phyloP scores from a whole-genome alignment of 2,113 vertebrate species.

The Neolamprologus fasciatus region DNA sequence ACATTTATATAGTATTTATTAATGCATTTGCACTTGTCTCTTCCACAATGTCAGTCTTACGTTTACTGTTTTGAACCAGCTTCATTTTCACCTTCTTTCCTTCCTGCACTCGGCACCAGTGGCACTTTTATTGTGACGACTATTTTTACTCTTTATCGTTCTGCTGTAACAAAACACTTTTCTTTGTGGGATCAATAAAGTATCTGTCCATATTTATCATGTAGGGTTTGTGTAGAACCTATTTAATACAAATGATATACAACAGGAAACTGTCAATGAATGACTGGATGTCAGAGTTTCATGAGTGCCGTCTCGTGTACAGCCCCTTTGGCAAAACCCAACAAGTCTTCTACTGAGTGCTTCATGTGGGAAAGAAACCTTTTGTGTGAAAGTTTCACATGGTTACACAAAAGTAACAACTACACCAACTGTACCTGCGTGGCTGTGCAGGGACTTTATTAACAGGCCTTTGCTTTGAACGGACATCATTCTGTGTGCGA shows the following conservation, averaged over 20 bases:
- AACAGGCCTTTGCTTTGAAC: background rate
- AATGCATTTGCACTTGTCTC: background rate
- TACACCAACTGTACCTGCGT: conserved; percentile 46
- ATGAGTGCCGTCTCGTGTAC: background rate
- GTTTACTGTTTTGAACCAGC: background rate
- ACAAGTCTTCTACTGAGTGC: background rate
- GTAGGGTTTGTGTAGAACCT: background rate
- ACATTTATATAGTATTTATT: background rate
- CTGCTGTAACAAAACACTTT: background rate
- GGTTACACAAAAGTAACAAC: too few relatives aligned
- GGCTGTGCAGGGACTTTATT: conserved; percentile 23
- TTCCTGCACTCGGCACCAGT: background rate
- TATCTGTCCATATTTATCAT: background rate
- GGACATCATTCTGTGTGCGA: background rate
- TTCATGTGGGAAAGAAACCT: background rate
- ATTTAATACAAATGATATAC: background rate
- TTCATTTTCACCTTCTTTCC: background rate
- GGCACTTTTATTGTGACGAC: background rate
- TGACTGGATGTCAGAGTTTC: background rate
- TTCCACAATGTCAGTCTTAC: background rate
- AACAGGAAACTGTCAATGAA: background rate
- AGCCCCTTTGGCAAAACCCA: background rate
- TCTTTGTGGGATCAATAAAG: background rate
- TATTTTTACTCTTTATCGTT: background rate
- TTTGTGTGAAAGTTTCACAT: background rate